Evolutionary conservation across 1,140 invertebrate genomes (phyloP), one percentile per base, ranked within the genome.

Genomic region (Aphelinus atriplicis): DNA sequence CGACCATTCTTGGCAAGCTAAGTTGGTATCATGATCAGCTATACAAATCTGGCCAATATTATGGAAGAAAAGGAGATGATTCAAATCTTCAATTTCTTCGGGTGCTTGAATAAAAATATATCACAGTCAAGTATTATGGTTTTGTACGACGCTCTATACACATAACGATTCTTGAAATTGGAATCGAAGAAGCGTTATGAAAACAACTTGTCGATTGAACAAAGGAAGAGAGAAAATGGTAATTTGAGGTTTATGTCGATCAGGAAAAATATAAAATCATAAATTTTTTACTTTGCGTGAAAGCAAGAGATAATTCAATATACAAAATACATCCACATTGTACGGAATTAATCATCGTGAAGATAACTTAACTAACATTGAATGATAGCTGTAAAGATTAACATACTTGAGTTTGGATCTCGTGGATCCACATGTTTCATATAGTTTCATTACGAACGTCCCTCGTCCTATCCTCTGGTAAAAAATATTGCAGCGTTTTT

Each of bases 391-490:
- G 80, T 71, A 65, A 69, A 46, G 79, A 80, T 80, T 82, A 81
- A 78, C 56, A 79, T 81, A 82, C 71, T 80, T 75, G 80, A 81
- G 79, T 78, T 83, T 80, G 80, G 80, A 82, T 81, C 80, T 81
- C 77, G 68, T 26, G 75, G 75, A 82, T 84, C 67, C 77, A 84
- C 80, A 82, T 79, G 78, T 81, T 79, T 82, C 78, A 72, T 75
- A 83, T 73, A 73, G 75, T 79, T 79, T 80, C 72, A 73, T 81
- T 81, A 83, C 78, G 78, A 84, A 83, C 82, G 79, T 85, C 85
- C 85, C 84, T 85, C 80, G 84, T 87, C 80, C 83, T 84, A 87
- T 87, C 85, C 83, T 87, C 85, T 86, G 84, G 80, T 86, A 86
- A 87, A 87, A 87, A 87, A 86, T 87, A 87, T 87, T 87, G 85